Evolutionary conservation across 2,113 vertebrate genomes (phyloP).

Genomic region (Aphyosemion australe): DNA sequence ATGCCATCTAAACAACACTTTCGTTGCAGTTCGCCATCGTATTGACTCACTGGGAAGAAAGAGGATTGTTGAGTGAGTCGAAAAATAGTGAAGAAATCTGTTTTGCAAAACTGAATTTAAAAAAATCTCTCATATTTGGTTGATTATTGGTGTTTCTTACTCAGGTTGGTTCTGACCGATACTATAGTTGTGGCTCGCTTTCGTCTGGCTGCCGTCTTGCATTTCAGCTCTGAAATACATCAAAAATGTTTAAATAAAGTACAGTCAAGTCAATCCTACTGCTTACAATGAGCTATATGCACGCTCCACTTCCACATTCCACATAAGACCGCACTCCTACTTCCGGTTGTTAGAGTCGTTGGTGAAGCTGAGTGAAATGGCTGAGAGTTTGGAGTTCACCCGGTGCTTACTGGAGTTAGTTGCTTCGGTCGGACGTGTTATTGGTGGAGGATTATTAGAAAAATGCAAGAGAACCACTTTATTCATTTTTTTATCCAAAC

Average conservation of each 20-base stretch:
- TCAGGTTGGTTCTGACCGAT: constrained; percentile 56
- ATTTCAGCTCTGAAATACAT: constrained; percentile 65
- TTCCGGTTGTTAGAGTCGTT: no score
- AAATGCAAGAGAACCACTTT: no score
- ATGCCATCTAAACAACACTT: constrained; percentile 86
- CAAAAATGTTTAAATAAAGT: background rate
- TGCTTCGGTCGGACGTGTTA: no score
- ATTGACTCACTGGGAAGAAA: constrained; percentile 72
- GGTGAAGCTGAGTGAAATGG: no score
- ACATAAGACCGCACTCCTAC: no score
- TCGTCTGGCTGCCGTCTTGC: constrained; percentile 39
- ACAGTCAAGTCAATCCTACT: no score
- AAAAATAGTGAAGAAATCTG: background rate
- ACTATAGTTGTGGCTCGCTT: constrained; percentile 53
- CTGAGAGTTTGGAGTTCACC: no score
- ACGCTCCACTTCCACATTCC: no score
- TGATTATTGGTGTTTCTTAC: constrained; percentile 36
- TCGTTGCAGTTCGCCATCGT: constrained; percentile 27
- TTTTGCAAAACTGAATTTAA: background rate
- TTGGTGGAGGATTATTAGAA: no score
- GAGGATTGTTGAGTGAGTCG: background rate
- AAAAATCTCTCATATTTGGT: background rate
- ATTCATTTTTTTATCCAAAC: no score
- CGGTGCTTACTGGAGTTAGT: no score
- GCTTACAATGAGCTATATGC: no score